Percentiles rank a stretch among this genome's conserved stretches.
These are phyloP conservation scores for Rhizoglyphus robini DNA, from an alignment of 1,140 invertebrate genomes.

Conservation along the genomic window DNA sequence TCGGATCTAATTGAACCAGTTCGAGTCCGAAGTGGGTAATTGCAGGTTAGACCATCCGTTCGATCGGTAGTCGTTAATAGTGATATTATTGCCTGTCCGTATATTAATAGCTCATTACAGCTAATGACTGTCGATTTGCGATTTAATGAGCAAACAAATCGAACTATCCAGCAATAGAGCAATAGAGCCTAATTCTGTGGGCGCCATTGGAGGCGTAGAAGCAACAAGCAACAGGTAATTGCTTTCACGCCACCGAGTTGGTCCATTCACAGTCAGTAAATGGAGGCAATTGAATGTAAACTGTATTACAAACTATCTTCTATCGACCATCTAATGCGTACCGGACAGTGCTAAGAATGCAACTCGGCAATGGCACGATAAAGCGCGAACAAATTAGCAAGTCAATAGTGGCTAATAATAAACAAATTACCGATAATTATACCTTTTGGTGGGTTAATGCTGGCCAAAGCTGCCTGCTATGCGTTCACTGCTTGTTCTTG, in stretches of 20 bases:
- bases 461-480: too few relatives aligned
- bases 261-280: neutral
- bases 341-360: neutral
- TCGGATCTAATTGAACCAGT: neutral
- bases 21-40: neutral
- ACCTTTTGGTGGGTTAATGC: too few relatives aligned
- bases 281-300: neutral
- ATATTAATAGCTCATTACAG: conserved; percentile 4
- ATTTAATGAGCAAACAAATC: conserved; percentile 10
- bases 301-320: neutral
- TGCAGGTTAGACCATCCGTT: neutral
- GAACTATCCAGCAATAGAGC: neutral
- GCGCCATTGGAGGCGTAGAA: neutral
- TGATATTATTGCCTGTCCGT: neutral
- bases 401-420: conserved; percentile 11
- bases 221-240: neutral
- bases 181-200: neutral
- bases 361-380: neutral
- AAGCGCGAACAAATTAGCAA: conserved; percentile 7
- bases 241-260: neutral
- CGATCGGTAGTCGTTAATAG: neutral
- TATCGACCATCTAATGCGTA: neutral
- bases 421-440: neutral
- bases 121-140: neutral
- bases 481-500: too few relatives aligned